Base-by-base conservation (phyloP, 2,797 vertebrate genomes). In the Tenualosa thibaudeaui region DNA sequence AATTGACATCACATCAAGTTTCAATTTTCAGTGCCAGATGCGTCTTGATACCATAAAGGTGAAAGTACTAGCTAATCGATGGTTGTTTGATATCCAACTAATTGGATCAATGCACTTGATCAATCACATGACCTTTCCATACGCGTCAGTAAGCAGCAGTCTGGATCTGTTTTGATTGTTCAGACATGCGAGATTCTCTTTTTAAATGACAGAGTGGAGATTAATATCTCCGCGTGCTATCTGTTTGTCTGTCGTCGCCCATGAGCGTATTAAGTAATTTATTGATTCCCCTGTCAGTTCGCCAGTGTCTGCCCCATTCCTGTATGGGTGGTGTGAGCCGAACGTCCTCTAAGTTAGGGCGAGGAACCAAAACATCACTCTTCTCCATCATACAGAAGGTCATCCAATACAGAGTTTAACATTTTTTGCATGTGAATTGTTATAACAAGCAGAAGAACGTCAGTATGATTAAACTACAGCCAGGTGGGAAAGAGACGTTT, bases 41-140 rank as follows among this genome's bases (percentile, higher is more conserved):
- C 37, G 17, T 17, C 31, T 5, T 37, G 37, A 40, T 0, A 9
- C 68, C 15, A 9, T 40, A 17, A 22, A 43, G 40, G 37, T 78
- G 26, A 19, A 22, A 6, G 40, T 40, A 17, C 31, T 22, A 24
- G 58, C 6, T 60, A 22, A 46, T 46, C 40, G 43, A 78, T 78
- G 13, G 13, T 37, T 68, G 31, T 75, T 75, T 78, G 40, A 78
- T 9, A 43, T 43, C 15, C 13, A 43, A 22, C 37, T 78, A 46
- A 78, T 60, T 78, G 37, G 71, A 78, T 78, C 71, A 78, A 78
- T 78, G 71, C 37, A 78, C 71, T 78, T 78, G 71, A 78, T 40
- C 40, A 46, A 40, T 78, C 71, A 78, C 71, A 43, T 71, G 31
- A 46, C 71, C 58, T 60, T 60, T 60, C 6, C 58, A 43, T 78